Evolutionary conservation across 2,113 vertebrate species (phyloP).

Genomic region (Phasianus colchicus): DNA sequence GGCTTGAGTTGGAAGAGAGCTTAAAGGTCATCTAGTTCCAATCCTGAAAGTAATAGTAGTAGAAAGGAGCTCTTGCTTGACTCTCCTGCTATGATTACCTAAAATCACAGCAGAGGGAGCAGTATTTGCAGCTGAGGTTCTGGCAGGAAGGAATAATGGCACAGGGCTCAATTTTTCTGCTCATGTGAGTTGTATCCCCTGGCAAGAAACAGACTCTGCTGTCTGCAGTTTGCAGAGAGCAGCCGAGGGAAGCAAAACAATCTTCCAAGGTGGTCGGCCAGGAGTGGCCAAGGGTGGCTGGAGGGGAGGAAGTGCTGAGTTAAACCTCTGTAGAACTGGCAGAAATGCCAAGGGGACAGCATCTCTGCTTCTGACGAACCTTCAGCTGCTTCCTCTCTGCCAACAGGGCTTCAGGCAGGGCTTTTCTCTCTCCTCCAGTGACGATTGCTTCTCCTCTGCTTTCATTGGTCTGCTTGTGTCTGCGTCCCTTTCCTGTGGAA

Average conservation of each 20-base stretch:
- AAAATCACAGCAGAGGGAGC: background rate
- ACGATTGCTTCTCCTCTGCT: background rate
- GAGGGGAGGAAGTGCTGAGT: background rate
- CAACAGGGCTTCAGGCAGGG: constrained; percentile 44
- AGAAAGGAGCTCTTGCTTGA: background rate
- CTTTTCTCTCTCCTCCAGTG: constrained; percentile 17
- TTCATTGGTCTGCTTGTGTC: constrained; percentile 62
- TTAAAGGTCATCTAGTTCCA: background rate
- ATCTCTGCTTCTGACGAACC: background rate
- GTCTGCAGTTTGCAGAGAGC: background rate
- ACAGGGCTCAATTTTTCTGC: background rate
- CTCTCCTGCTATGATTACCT: background rate
- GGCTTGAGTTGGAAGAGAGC: background rate
- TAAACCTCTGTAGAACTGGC: constrained; percentile 10
- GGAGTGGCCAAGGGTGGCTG: background rate
- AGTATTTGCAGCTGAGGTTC: constrained; percentile 5
- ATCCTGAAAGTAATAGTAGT: background rate
- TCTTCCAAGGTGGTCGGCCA: background rate
- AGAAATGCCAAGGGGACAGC: background rate
- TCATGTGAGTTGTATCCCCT: background rate
- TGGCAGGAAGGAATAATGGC: background rate
- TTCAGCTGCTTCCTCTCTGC: constrained; percentile 50
- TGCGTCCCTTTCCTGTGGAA: constrained; percentile 79
- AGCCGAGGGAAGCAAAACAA: constrained; percentile 14
- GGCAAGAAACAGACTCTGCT: constrained; percentile 21